These are phyloP conservation scores for Fistularia commersonii DNA, from an alignment of 2,797 vertebrate genomes.

Conservation along the genomic window DNA sequence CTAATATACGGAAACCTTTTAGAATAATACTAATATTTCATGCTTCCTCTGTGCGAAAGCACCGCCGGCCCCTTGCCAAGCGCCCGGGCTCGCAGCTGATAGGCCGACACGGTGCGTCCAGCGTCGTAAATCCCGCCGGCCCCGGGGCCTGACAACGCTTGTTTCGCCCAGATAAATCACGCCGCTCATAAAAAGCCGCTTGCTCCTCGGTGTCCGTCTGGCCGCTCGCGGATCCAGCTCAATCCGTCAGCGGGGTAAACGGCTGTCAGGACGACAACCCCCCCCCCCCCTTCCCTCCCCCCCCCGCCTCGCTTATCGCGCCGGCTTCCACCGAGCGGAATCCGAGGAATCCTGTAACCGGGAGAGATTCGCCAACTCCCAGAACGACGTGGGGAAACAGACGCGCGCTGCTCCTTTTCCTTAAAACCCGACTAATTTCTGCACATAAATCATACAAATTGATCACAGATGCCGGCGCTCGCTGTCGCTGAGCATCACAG, in stretches of 20 bases:
- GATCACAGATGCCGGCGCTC: conserved; percentile 53
- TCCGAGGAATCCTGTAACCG: conserved; percentile 55
- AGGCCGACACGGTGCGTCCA: conserved; percentile 50
- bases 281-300: conserved; percentile 39
- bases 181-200: conserved; percentile 66
- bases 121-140: conserved; percentile 57
- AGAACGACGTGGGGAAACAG: conserved; percentile 41
- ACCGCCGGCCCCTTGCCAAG: conserved; percentile 48
- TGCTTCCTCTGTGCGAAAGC: conserved; percentile 54
- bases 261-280: conserved; percentile 57
- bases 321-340: conserved; percentile 44
- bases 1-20: conserved; percentile 62
- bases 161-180: conserved; percentile 67
- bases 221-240: conserved; percentile 66
- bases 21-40: conserved; percentile 70
- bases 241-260: conserved; percentile 58
- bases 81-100: conserved; percentile 37
- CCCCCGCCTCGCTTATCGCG: conserved; percentile 57
- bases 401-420: conserved; percentile 34
- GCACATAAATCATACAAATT: conserved; percentile 52
- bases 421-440: conserved; percentile 50
- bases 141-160: conserved; percentile 56
- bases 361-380: conserved; percentile 38
- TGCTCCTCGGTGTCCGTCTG: conserved; percentile 69
- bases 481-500: conserved; percentile 24